phyloP scores from a whole-genome alignment of 1,140 invertebrate species.

The Lepidurus couesii region DNA sequence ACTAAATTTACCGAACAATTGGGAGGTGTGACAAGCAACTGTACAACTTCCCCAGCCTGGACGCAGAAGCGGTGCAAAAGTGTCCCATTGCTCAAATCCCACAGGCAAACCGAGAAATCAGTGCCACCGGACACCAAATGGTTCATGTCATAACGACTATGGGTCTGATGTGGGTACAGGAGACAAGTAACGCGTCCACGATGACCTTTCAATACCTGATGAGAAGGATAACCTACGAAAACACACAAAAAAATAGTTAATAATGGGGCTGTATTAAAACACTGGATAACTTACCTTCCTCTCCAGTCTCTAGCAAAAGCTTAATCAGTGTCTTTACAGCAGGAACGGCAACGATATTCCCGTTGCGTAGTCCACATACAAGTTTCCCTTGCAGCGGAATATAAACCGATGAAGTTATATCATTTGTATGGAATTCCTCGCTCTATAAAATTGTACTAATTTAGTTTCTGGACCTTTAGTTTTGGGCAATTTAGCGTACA shows the following conservation, averaged over 20 bases:
- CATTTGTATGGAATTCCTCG: neutral
- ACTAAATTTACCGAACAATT: constrained; percentile 38
- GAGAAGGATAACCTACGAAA: constrained; percentile 74
- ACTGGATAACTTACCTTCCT: neutral
- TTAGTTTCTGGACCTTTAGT: too few relatives aligned
- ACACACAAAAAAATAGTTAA: constrained; percentile 34
- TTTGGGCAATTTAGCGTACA: neutral
- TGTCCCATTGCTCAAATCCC: constrained; percentile 88
- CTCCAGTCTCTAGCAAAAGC: neutral
- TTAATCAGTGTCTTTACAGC: constrained; percentile 4
- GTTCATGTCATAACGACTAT: constrained; percentile 84
- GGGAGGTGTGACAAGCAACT: constrained; percentile 45
- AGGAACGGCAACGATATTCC: neutral
- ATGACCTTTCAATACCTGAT: constrained; percentile 84
- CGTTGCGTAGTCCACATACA: neutral
- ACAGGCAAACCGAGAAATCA: constrained; percentile 95
- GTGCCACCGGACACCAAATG: constrained; percentile 91
- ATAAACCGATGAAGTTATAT: constrained; percentile 2
- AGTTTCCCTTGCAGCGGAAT: neutral
- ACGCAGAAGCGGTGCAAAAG: constrained; percentile 92
- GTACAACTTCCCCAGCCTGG: constrained; percentile 66
- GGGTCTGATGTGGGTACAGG: constrained; percentile 87
- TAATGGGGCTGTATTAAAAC: neutral
- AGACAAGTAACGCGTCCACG: constrained; percentile 90
- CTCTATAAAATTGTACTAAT: neutral